Evolutionary conservation across 2,888 invertebrate genomes (phyloP).

Genomic region (Drosophila borborema): DNA sequence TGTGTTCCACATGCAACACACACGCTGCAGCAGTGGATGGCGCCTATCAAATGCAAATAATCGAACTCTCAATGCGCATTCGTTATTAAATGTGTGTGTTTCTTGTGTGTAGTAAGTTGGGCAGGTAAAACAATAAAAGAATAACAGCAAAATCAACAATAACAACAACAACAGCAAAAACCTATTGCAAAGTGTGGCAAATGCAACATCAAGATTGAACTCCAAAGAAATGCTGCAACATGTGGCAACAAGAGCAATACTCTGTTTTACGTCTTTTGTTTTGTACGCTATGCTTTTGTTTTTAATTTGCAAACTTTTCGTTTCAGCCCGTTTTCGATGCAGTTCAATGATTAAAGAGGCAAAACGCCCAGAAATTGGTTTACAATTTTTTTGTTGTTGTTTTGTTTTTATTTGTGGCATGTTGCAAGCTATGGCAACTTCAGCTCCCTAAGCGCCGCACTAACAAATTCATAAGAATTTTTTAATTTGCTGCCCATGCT

Average conservation of each 20-base stretch:
- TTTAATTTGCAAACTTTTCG: constrained; percentile 77
- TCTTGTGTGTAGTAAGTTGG: constrained; percentile 37
- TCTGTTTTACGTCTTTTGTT: constrained; percentile 73
- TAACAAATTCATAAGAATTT: constrained; percentile 68
- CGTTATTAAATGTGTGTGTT: constrained; percentile 69
- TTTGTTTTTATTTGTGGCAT: constrained; percentile 57
- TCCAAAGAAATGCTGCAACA: constrained; percentile 79
- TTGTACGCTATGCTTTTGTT: constrained; percentile 62
- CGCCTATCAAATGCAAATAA: constrained; percentile 79
- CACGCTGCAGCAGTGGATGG: constrained; percentile 29
- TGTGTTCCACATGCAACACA: constrained; percentile 54
- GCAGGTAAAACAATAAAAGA: constrained; percentile 60
- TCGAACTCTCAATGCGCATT: constrained; percentile 60
- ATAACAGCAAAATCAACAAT: constrained; percentile 26
- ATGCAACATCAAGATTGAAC: constrained; percentile 74
- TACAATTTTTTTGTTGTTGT: constrained; percentile 43
- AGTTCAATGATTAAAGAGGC: constrained; percentile 81
- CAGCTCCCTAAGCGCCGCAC: constrained; percentile 57
- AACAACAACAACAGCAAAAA: constrained; percentile 25
- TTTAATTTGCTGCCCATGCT: constrained; percentile 68
- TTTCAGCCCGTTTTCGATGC: constrained; percentile 70
- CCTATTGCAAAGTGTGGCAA: constrained; percentile 60
- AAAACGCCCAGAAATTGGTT: constrained; percentile 79
- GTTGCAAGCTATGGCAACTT: constrained; percentile 61
- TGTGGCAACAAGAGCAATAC: constrained; percentile 70